Percentiles rank a stretch among this genome's conserved stretches.
phyloP scores from a whole-genome alignment of 2,797 vertebrate species.

The Hyperoplus immaculatus region DNA sequence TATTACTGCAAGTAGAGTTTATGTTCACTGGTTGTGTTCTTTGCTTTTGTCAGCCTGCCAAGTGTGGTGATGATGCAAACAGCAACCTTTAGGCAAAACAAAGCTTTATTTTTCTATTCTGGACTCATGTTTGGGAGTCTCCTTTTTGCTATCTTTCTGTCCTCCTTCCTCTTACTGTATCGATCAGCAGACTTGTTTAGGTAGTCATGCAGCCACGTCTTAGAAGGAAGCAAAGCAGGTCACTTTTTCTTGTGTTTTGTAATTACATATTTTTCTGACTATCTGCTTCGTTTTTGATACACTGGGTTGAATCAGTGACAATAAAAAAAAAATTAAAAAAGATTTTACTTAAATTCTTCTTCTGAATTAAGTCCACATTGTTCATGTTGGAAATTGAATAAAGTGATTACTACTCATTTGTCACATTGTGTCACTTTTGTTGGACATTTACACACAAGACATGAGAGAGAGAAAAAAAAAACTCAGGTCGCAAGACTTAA shows the following conservation, averaged over 20 bases:
- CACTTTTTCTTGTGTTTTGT: conserved; percentile 81
- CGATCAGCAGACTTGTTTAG: conserved; percentile 66
- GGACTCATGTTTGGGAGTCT: conserved; percentile 84
- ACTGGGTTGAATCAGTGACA: conserved; percentile 72
- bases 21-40: conserved; percentile 64
- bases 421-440: conserved; percentile 39
- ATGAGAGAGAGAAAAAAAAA: conserved; percentile 13
- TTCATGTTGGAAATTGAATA: conserved; percentile 69
- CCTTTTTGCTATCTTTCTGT: conserved; percentile 82
- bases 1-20: conserved; percentile 67
- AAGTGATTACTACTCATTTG: conserved; percentile 46
- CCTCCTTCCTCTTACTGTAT: conserved; percentile 58
- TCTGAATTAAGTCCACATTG: conserved; percentile 50
- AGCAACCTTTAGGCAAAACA: conserved; percentile 77
- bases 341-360: conserved; percentile 63
- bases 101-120: conserved; percentile 88
- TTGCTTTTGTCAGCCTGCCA: conserved; percentile 74
- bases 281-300: conserved; percentile 78
- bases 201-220: conserved; percentile 63
- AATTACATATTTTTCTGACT: conserved; percentile 83
- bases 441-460: background rate
- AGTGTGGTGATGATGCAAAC: conserved; percentile 72
- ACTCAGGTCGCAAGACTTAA: conserved; percentile 72
- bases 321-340: conserved; percentile 39
- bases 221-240: conserved; percentile 60